These are phyloP conservation scores for Albula goreensis DNA, from an alignment of 2,113 vertebrate species.

Conservation along the genomic window DNA sequence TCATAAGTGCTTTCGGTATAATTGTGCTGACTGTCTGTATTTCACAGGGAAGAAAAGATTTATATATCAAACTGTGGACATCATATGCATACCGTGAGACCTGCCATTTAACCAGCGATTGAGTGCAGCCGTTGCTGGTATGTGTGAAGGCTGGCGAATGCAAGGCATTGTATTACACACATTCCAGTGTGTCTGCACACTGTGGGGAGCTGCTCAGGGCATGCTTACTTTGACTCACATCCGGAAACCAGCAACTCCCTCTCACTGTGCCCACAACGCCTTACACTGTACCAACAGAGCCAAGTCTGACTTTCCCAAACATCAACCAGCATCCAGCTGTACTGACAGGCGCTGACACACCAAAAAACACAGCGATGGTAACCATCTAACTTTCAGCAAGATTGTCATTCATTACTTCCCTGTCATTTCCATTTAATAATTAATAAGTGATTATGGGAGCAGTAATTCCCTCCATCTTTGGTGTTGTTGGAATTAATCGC, in stretches of 20 bases:
- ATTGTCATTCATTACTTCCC: not conserved
- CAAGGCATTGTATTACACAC: not conserved
- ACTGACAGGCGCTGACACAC: not conserved
- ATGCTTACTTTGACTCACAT: not conserved
- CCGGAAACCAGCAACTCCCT: not conserved
- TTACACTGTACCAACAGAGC: not conserved
- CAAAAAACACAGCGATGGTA: not conserved
- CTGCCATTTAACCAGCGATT: not conserved
- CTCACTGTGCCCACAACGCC: not conserved
- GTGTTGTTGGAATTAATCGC: not conserved
- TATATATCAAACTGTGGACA: not conserved
- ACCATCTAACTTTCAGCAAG: not conserved
- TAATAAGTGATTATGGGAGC: not conserved
- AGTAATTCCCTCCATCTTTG: not conserved
- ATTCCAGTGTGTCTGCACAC: not conserved
- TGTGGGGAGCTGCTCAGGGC: not conserved
- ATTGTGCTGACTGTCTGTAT: not conserved
- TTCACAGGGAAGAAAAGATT: not conserved
- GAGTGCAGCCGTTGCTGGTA: not conserved
- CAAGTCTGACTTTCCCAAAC: not conserved
- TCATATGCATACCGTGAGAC: not conserved
- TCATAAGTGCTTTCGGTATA: constrained; percentile 2
- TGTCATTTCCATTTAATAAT: not conserved
- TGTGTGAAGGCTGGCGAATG: not conserved
- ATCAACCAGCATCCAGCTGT: not conserved